Percentiles rank a stretch among this genome's conserved stretches.
Conservation (phyloP, 2,797 vertebrate species). For the Microhierax caerulescens region DNA sequence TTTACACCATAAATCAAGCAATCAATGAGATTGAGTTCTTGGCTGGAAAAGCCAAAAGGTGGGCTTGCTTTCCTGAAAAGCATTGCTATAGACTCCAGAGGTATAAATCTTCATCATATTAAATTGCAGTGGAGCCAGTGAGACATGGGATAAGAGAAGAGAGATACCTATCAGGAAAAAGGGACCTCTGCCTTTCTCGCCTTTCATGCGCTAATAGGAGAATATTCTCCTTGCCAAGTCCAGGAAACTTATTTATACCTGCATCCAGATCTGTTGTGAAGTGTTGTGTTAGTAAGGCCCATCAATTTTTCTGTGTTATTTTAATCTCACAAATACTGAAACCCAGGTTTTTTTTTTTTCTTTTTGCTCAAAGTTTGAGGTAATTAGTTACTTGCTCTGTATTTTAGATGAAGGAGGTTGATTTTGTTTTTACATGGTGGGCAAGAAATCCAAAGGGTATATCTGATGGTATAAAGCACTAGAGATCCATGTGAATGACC, state of each 20-base stretch:
- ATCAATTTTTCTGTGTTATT: neutral
- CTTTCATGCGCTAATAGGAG: neutral
- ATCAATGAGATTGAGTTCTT: slow-evolving; percentile 48
- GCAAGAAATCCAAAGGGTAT: neutral
- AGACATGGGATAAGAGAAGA: neutral
- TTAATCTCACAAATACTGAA: neutral
- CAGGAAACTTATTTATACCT: neutral
- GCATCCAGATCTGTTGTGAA: neutral
- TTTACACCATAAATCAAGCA: slow-evolving; percentile 49
- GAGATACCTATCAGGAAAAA: neutral
- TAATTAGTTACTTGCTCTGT: neutral
- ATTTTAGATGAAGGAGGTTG: neutral
- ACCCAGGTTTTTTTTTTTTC: neutral
- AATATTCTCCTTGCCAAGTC: neutral
- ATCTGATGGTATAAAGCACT: neutral
- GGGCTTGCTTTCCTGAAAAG: slow-evolving; percentile 14
- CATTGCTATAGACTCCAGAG: neutral
- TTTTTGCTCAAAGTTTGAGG: neutral
- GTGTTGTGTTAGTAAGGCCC: neutral
- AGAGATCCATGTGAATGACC: neutral
- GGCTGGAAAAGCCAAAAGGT: slow-evolving; percentile 26
- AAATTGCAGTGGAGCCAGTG: neutral
- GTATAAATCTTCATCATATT: slow-evolving; percentile 20
- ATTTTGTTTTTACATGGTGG: neutral
- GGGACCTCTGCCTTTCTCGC: neutral